Evolutionary conservation across 37 sponge, comb jelly and placozoan species (phyloP), one percentile per base, ranked within the genome.

Genomic region (Hexactinellida sp.): DNA sequence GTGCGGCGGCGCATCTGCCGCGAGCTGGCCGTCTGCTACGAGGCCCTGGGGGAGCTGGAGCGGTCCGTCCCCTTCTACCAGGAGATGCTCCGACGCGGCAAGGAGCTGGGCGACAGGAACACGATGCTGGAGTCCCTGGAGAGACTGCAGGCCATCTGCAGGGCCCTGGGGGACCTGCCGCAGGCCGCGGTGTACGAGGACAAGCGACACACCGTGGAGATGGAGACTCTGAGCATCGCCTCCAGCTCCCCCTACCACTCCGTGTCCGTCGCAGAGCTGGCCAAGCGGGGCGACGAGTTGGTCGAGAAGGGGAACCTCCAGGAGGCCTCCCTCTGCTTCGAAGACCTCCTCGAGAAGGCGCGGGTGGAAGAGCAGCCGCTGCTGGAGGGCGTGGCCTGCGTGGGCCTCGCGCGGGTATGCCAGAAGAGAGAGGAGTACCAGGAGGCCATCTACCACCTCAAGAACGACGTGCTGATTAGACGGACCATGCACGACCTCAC

Each of bases 31-130:
- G 34, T 63, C 82, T 91, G 93, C 38, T 92, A 98, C 89, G 85
- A 90, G 0, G 93, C 93, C 0, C 87, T 97, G 83, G 95, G 98
- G 23, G 93, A 93, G 84, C 89, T 90, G 55, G 38, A 90, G 36
- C 91, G 91, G 1, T 95, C 98, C 54, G 90, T 97, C 37, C 89
- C 82, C 51, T 92, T 86, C 36, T 95, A 91, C 85, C 37, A 91
- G 39, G 87, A 87, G 82, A 90, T 92, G 41, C 83, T 94, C 51
- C 83, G 37, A 38, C 90, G 90, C 23, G 84, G 90, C 0, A 86
- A 82, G 3, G 97, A 93, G 47, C n/a, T 47, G 19, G 86, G 83
- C 1, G 91, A 90, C 85, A 63, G 34, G 76, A n/a, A 63, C 34
- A 7, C 13, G 25, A 92, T 95, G 91, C 89, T 92, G 16, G 37